Conservation (phyloP, 2,113 vertebrate genomes). For the Pluvianellus socialis region DNA sequence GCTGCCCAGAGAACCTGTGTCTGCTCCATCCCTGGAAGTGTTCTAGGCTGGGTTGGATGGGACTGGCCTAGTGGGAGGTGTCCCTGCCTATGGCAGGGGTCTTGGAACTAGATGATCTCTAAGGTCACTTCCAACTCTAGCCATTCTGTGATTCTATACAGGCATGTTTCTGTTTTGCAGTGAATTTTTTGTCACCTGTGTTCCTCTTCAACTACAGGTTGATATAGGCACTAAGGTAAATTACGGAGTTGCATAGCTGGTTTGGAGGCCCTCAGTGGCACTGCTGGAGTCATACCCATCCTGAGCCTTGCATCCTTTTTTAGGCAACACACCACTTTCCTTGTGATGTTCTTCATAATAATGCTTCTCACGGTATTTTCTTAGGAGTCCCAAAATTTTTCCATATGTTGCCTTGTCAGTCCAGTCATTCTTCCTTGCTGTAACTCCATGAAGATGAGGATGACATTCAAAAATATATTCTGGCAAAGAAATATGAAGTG, state of each 20-base stretch:
- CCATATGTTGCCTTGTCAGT: neutral
- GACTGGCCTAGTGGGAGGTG: neutral
- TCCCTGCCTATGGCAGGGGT: neutral
- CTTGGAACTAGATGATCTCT: neutral
- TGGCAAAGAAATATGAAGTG: neutral
- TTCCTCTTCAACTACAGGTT: neutral
- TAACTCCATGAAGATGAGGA: neutral
- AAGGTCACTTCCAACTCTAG: neutral
- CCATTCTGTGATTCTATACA: neutral
- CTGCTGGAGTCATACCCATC: neutral
- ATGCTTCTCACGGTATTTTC: neutral
- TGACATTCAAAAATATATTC: neutral
- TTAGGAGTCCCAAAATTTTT: neutral
- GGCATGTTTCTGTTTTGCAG: neutral
- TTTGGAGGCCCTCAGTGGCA: neutral
- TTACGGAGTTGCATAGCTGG: fast-evolving
- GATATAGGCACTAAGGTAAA: neutral
- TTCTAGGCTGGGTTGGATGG: too few relatives aligned
- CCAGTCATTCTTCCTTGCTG: neutral
- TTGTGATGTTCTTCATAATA: neutral
- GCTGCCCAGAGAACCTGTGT: too few relatives aligned
- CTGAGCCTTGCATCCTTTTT: neutral
- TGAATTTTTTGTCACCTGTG: neutral
- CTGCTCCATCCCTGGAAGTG: too few relatives aligned
- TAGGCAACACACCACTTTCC: neutral